Conservation (phyloP, 2,888 invertebrate genomes). For the Pollenia amentaria region DNA sequence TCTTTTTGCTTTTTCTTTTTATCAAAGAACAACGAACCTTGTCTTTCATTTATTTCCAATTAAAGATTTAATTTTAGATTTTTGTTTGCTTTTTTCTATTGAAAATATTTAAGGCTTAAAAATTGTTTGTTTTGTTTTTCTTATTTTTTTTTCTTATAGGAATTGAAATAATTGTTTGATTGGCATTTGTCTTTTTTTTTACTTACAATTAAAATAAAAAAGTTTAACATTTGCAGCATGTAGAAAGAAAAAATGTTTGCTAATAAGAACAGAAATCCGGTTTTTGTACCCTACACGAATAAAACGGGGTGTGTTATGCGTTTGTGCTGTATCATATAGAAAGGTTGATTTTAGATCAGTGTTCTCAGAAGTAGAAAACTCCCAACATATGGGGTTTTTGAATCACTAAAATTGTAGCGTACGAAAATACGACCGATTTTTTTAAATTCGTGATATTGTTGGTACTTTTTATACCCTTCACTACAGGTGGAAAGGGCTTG, state of each 20-base stretch:
- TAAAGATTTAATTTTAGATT: background rate
- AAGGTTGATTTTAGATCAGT: too few species aligned
- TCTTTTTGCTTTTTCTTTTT: background rate
- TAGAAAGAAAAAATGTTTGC: background rate
- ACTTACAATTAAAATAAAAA: too few species aligned
- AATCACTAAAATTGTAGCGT: too few species aligned
- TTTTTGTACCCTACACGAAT: background rate
- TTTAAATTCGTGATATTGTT: too few species aligned
- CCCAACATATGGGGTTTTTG: too few species aligned
- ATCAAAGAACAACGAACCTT: slow-evolving; percentile 57
- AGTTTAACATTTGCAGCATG: background rate
- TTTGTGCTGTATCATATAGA: too few species aligned
- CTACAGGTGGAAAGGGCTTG: too few species aligned
- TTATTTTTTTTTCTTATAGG: background rate
- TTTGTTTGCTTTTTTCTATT: background rate
- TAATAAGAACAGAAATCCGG: slow-evolving; percentile 25
- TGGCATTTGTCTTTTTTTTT: background rate
- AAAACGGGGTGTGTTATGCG: too few species aligned
- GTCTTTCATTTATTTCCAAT: background rate
- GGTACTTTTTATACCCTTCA: too few species aligned
- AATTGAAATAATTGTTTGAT: slow-evolving; percentile 1
- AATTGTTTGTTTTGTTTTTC: background rate
- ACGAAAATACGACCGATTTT: too few species aligned
- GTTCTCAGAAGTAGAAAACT: too few species aligned
- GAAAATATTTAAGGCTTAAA: background rate